These are phyloP conservation scores for Tragulus kanchil DNA, from an alignment of 2,113 vertebrate species.

Conservation along the genomic window DNA sequence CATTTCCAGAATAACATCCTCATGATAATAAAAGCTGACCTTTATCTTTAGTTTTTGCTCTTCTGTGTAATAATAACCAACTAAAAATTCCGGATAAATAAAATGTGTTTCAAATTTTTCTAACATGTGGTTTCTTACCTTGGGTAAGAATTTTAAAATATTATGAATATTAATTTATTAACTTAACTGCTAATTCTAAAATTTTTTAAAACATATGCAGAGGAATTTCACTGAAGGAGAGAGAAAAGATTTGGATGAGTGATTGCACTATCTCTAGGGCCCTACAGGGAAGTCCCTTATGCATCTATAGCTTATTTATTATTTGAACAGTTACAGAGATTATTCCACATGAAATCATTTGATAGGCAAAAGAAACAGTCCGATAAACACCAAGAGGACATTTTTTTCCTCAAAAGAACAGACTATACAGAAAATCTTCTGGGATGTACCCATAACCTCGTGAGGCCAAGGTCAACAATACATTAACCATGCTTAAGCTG, in stretches of 20 bases:
- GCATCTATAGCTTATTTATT: constrained; percentile 58
- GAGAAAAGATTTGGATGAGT: constrained; percentile 4
- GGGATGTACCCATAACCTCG: background rate
- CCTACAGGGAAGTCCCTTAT: background rate
- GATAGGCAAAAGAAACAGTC: background rate
- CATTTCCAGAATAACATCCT: background rate
- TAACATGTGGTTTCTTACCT: background rate
- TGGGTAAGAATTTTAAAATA: background rate
- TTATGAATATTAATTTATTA: background rate
- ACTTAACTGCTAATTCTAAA: background rate
- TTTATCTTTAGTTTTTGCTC: background rate
- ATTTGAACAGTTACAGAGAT: constrained; percentile 22
- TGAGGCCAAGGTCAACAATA: background rate
- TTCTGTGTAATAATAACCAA: background rate
- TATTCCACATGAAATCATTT: constrained; percentile 44
- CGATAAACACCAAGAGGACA: background rate
- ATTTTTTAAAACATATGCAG: constrained; percentile 51
- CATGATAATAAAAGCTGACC: background rate
- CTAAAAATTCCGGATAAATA: background rate
- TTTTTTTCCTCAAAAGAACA: constrained; percentile 54
- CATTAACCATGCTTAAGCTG: background rate
- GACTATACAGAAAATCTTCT: background rate
- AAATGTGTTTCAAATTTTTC: background rate
- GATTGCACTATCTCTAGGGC: constrained; percentile 21
- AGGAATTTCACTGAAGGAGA: constrained; percentile 9